Evolutionary conservation across 2,797 vertebrate genomes (phyloP).

Genomic region (Artibeus lituratus): DNA sequence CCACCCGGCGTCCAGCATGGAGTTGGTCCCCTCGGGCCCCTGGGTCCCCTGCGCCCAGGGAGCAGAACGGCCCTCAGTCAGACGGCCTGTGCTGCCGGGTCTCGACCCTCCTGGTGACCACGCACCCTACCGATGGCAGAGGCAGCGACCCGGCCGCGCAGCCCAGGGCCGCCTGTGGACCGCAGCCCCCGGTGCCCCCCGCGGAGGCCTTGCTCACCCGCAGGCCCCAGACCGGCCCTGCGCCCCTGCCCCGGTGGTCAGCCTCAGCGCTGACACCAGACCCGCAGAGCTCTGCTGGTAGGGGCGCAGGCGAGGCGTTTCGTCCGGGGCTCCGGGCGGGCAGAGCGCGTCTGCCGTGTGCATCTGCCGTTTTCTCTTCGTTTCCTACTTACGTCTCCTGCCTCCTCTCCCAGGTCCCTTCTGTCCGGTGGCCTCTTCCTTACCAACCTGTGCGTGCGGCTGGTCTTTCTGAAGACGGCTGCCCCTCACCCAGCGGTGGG

Average conservation of each 20-base stretch:
- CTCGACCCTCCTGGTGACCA: neutral
- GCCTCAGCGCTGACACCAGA: fast-evolving
- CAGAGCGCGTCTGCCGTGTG: fast-evolving
- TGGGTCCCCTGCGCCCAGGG: neutral
- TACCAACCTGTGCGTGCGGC: fast-evolving
- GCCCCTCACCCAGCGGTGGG: fast-evolving
- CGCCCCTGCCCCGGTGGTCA: fast-evolving
- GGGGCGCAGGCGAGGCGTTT: too few species aligned
- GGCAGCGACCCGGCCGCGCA: fast-evolving
- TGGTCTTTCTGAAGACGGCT: neutral
- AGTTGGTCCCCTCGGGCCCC: neutral
- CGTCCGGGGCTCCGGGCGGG: too few species aligned
- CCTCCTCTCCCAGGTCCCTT: fast-evolving
- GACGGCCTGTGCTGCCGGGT: neutral
- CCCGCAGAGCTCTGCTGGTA: too few species aligned
- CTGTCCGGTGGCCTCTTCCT: neutral
- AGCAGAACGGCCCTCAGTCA: too few species aligned
- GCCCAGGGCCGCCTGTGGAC: neutral
- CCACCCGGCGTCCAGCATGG: fast-evolving
- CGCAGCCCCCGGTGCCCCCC: fast-evolving
- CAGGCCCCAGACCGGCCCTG: too few species aligned
- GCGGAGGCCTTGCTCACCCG: fast-evolving
- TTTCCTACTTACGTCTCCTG: fast-evolving
- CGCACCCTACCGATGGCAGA: fast-evolving
- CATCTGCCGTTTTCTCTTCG: neutral